phyloP scores from a whole-genome alignment of 2,113 vertebrate genomes.

The Paramormyrops kingsleyae region DNA sequence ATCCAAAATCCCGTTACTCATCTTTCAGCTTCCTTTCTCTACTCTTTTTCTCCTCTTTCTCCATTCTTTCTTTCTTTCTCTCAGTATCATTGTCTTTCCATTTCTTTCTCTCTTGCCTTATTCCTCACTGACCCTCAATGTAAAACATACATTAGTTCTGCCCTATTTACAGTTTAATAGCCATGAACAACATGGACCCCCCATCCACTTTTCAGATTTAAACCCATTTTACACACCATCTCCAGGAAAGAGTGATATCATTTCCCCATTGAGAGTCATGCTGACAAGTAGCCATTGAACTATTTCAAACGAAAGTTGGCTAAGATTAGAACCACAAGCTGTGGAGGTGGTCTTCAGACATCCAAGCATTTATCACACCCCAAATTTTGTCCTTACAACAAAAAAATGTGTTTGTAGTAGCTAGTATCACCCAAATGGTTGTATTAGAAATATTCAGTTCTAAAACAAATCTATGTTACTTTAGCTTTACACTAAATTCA shows the following conservation, averaged over 20 bases:
- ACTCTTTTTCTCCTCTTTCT: neutral
- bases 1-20: constrained; percentile 13
- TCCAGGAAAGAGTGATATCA: neutral
- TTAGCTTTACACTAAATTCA: neutral
- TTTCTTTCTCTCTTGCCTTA: constrained; percentile 4
- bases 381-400: neutral
- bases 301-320: neutral
- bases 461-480: neutral
- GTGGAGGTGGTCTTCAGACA: neutral
- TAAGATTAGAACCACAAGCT: neutral
- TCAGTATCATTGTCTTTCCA: constrained; percentile 1
- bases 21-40: neutral
- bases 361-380: neutral
- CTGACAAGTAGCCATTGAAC: neutral
- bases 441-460: neutral
- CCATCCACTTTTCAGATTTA: neutral
- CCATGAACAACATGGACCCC: neutral
- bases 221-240: neutral
- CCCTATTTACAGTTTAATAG: constrained; percentile 19
- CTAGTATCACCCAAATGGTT: neutral
- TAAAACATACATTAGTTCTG: constrained; percentile 6
- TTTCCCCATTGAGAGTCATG: neutral
- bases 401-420: neutral
- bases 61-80: neutral
- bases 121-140: neutral